A percentile compares a stretch with the other conserved stretches of the same genome.
Conservation (phyloP, 1,140 invertebrate species). For the Grapholita molesta region DNA sequence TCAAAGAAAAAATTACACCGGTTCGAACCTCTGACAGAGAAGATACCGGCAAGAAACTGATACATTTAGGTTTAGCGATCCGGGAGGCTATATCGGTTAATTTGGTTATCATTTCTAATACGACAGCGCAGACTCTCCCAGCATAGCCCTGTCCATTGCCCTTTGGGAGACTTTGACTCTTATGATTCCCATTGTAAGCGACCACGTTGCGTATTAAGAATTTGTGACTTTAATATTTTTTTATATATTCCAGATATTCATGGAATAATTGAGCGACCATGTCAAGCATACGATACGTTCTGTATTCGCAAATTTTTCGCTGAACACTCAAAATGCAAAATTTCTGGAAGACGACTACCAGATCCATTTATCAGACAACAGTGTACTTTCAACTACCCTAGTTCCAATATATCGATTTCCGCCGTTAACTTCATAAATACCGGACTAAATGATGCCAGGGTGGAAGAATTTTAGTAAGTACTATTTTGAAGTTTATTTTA, state of each 20-base stretch:
- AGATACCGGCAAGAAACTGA: too few relatives aligned
- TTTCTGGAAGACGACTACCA: neutral
- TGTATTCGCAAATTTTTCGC: neutral
- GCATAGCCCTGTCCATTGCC: too few relatives aligned
- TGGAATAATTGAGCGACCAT: neutral
- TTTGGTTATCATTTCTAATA: too few relatives aligned
- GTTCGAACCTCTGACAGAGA: too few relatives aligned
- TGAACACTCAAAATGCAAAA: neutral
- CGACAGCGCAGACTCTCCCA: too few relatives aligned
- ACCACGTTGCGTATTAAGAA: too few relatives aligned
- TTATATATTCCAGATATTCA: constrained; percentile 19
- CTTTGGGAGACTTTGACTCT: too few relatives aligned
- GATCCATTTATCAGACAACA: neutral
- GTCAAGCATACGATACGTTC: neutral
- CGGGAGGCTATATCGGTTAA: too few relatives aligned
- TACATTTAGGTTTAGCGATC: too few relatives aligned
- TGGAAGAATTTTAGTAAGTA: neutral
- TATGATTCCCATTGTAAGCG: too few relatives aligned
- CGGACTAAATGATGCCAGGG: neutral
- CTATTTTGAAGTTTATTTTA: too few relatives aligned
- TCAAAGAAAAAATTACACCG: too few relatives aligned
- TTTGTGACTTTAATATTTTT: neutral
- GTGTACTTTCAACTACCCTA: neutral
- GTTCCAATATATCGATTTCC: neutral
- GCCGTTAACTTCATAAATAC: neutral